phyloP scores from a whole-genome alignment of 2,797 vertebrate species.

The Neosalanx taihuensis region DNA sequence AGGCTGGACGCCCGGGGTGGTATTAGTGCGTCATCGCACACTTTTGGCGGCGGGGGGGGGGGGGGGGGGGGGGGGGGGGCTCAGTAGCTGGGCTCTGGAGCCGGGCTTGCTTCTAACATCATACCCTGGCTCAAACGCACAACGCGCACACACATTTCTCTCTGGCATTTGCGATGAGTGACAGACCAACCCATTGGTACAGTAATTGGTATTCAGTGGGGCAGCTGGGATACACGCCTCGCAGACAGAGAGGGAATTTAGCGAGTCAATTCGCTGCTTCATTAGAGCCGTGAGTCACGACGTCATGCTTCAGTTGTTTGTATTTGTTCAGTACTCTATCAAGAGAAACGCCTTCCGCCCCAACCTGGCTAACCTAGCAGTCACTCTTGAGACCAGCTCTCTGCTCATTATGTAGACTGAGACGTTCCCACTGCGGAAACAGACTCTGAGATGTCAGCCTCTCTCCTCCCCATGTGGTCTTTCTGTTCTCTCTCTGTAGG shows the following conservation, averaged over 20 bases:
- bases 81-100: no score
- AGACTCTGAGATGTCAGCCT: not conserved
- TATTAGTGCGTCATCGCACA: constrained; percentile 1
- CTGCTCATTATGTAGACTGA: constrained; percentile 6
- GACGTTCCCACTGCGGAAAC: not conserved
- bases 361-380: constrained; percentile 7
- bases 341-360: constrained; percentile 16
- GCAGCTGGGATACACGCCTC: constrained; percentile 27
- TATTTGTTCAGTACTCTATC: constrained; percentile 28
- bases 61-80: no score
- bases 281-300: constrained; percentile 32
- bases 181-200: constrained; percentile 10
- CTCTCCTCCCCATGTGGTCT: no score
- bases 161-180: constrained; percentile 24
- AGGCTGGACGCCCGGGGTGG: not conserved
- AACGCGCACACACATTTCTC: constrained; percentile 4
- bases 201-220: constrained; percentile 34
- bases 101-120: not conserved
- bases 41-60: not conserved
- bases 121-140: not conserved
- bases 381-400: constrained; percentile 1
- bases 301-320: constrained; percentile 27
- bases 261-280: constrained; percentile 35
- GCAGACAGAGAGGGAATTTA: constrained; percentile 33
- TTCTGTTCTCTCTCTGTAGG: no score